A percentile compares a stretch with the other conserved stretches of the same genome.
These are phyloP conservation scores for Rynchops niger DNA, from an alignment of 2,113 vertebrate species.

Conservation along the genomic window DNA sequence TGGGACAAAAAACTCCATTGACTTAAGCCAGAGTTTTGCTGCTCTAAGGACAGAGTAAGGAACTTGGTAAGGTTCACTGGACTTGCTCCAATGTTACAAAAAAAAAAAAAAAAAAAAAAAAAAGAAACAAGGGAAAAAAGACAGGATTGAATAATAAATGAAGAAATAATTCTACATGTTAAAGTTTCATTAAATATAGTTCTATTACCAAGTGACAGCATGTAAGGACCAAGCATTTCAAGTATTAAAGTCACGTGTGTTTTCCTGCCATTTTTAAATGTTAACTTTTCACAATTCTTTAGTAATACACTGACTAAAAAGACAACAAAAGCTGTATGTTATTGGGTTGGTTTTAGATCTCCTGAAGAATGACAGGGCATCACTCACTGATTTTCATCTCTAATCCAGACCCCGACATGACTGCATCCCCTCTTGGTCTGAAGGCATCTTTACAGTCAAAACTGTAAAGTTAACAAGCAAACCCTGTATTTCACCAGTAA, in stretches of 20 bases:
- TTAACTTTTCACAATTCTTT: neutral
- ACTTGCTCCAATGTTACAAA: neutral
- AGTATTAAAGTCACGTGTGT: neutral
- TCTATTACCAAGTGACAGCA: neutral
- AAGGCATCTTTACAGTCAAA: neutral
- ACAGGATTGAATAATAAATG: neutral
- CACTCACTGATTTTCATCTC: neutral
- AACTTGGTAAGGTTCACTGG: neutral
- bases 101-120: neutral
- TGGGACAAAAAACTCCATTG: neutral
- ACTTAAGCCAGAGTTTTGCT: neutral
- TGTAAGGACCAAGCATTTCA: neutral
- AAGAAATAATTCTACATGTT: neutral
- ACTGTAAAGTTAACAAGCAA: neutral
- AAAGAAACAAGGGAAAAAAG: no score
- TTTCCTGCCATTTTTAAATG: neutral
- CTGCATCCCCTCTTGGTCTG: neutral
- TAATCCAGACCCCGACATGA: neutral
- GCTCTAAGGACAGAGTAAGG: neutral
- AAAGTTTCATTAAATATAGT: neutral
- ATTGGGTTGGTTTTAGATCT: neutral
- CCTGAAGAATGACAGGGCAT: neutral
- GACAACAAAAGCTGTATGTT: neutral
- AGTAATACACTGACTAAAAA: neutral
- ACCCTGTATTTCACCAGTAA: neutral